Base-by-base conservation (phyloP, 2,888 invertebrate species). In the Chrysolina americana region DNA sequence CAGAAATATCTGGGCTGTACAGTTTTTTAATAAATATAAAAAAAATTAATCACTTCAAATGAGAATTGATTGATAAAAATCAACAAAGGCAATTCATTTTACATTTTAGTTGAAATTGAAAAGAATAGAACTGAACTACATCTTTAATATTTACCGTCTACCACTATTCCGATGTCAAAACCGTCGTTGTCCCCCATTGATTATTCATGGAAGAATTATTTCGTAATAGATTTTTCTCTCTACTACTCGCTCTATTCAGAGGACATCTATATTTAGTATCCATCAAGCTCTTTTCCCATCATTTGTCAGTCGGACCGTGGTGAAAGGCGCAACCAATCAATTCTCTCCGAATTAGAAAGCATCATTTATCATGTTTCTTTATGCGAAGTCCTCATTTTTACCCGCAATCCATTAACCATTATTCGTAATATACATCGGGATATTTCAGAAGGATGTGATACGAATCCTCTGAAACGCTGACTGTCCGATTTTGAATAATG, bases 311-410 rank as follows among this genome's bases (percentile, higher is more conserved):
- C 21, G 64, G 48, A 19, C 28, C 19, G 64, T 17, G 70, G 13
- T 70, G 70, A 63, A 44, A 63, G 59, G 48, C 70, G 64, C 53
- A 50, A 63, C 71, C 71, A 71, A 71, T 71, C 71, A 65, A 71
- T 71, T 71, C 53, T 56, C 36, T 65, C 15, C 50, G 23, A 71
- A 71, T 65, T 64, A 65, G 50, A 71, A 36, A 71, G 71, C 71
- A 64, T 71, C 71, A 65, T 71, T 65, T 65, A 71, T 71, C 71
- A 71, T 71, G 41, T 63, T 71, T 71, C 53, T 65, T 65, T 66
- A 66, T 66, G 50, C 36, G 66, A 28, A 17, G 66, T 15, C 66
- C 59, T 36, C 59, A 13, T 28, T 59, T 59, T 59, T 59, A 59
- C 59, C 59, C 59, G 36, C 59, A 59, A 59, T 59, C 59, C 59